phyloP scores from a whole-genome alignment of 2,113 vertebrate genomes.

The Gasterosteus aculeatus region DNA sequence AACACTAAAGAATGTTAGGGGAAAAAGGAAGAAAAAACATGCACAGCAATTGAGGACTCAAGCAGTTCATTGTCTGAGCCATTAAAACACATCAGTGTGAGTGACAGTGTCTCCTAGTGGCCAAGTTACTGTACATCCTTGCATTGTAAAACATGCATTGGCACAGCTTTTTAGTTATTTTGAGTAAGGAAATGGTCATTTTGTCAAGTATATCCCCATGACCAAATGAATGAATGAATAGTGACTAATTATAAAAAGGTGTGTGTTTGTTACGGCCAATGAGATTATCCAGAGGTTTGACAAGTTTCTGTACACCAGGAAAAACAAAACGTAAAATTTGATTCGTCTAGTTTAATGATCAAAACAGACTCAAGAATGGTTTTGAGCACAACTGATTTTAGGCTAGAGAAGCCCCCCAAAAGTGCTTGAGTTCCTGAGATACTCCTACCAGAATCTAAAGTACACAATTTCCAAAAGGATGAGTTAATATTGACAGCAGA shows the following conservation, averaged over 20 bases:
- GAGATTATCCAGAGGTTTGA: not conserved
- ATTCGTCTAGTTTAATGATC: not conserved
- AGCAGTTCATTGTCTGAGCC: not conserved
- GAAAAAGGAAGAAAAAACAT: too few species aligned
- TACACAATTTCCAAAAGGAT: too few species aligned
- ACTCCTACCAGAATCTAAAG: too few species aligned
- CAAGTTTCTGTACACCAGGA: not conserved
- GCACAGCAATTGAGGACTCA: not conserved
- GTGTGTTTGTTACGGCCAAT: not conserved
- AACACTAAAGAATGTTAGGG: too few species aligned
- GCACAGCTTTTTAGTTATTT: not conserved
- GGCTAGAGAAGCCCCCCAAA: not conserved
- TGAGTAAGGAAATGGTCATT: not conserved
- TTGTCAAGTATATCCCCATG: not conserved
- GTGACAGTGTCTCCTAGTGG: slow-evolving; percentile 31
- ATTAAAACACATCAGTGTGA: not conserved
- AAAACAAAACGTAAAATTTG: not conserved
- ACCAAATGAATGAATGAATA: not conserved
- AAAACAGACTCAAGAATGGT: not conserved
- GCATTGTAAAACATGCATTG: not conserved
- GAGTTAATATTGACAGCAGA: too few species aligned
- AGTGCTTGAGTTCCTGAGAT: too few species aligned
- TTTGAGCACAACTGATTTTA: not conserved
- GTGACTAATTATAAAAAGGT: not conserved
- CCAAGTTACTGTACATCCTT: not conserved